phyloP scores from a whole-genome alignment of 2,888 invertebrate genomes.

The Amiota communis region DNA sequence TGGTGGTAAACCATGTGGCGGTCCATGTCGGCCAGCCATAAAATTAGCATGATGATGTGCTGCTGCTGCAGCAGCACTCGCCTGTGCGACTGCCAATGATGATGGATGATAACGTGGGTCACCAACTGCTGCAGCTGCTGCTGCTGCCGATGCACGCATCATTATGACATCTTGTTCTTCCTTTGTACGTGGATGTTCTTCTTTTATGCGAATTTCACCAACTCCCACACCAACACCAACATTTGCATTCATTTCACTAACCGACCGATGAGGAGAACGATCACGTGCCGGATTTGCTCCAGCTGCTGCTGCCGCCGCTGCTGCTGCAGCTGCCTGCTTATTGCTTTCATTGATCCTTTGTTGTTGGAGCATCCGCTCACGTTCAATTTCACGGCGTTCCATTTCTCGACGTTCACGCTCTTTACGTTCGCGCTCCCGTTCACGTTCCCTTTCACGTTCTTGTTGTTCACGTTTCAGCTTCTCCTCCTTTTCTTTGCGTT shows the following conservation, averaged over 20 bases:
- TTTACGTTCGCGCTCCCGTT: conserved; percentile 75
- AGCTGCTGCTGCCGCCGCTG: conserved; percentile 68
- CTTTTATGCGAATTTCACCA: conserved; percentile 75
- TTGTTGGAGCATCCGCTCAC: conserved; percentile 78
- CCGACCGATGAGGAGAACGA: conserved; percentile 85
- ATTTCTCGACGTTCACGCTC: conserved; percentile 77
- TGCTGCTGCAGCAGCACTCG: conserved; percentile 70
- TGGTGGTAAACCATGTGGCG: conserved; percentile 72
- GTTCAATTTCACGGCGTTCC: conserved; percentile 77
- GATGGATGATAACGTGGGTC: conserved; percentile 77
- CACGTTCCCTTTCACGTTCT: conserved; percentile 77
- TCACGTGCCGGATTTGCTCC: conserved; percentile 73
- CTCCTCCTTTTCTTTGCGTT: conserved; percentile 74
- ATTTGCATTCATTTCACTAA: conserved; percentile 70
- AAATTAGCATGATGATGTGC: conserved; percentile 73
- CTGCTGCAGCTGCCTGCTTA: conserved; percentile 71
- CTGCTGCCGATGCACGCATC: conserved; percentile 68
- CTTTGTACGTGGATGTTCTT: conserved; percentile 76
- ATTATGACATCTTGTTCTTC: conserved; percentile 74
- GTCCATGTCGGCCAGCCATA: conserved; percentile 74
- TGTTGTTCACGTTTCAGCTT: conserved; percentile 76
- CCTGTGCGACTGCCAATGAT: conserved; percentile 70
- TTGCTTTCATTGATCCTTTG: conserved; percentile 75
- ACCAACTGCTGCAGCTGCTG: conserved; percentile 51
- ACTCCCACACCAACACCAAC: conserved; percentile 11